Conservation (phyloP, 2,113 vertebrate species). For the Rafetus swinhoei region DNA sequence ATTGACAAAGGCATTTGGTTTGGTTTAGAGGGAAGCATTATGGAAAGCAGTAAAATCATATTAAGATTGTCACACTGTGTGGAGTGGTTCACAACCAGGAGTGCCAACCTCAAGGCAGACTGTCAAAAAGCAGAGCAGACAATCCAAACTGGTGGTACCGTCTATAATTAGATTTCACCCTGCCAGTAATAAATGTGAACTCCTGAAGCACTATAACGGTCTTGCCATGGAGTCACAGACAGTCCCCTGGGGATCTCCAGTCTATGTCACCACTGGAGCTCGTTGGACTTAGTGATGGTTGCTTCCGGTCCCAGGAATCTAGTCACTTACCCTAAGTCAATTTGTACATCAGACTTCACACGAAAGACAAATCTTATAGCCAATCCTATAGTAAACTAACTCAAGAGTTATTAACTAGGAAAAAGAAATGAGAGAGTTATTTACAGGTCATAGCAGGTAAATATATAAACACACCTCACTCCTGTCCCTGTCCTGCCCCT, state of each 20-base stretch:
- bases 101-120: neutral
- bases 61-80: neutral
- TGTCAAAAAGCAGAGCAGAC: neutral
- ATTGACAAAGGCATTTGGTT: neutral
- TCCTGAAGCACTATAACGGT: neutral
- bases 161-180: neutral
- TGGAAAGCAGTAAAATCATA: neutral
- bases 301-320: neutral
- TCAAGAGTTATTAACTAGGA: neutral
- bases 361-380: neutral
- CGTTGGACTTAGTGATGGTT: neutral
- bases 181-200: neutral
- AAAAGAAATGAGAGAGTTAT: neutral
- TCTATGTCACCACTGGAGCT: neutral
- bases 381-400: neutral
- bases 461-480: neutral
- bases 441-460: neutral
- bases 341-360: neutral
- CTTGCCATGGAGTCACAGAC: neutral
- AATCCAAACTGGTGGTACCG: neutral
- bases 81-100: neutral
- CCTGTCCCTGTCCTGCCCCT: too few relatives aligned
- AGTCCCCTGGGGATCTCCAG: neutral
- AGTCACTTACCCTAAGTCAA: neutral
- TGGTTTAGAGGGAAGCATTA: neutral